These are phyloP conservation scores for Coecobrya sp. DNA, from an alignment of 2,888 invertebrate species.

Conservation along the genomic window DNA sequence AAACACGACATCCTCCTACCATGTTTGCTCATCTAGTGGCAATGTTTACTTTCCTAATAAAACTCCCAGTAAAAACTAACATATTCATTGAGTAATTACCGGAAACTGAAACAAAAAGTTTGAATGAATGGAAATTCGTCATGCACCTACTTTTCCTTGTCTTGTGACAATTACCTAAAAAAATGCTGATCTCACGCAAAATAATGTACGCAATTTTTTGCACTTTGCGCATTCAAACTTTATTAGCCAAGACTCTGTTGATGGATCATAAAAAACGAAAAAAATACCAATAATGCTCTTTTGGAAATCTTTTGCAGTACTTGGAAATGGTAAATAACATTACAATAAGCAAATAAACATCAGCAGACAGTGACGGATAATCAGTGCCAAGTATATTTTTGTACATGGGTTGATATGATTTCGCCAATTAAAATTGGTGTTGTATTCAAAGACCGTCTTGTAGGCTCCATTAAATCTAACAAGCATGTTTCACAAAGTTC, in stretches of 20 bases:
- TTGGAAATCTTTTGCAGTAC: background rate
- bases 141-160: background rate
- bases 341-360: background rate
- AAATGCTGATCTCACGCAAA: slow-evolving; percentile 30
- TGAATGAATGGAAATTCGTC: background rate
- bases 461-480: slow-evolving; percentile 35
- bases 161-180: background rate
- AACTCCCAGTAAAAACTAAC: too few species aligned
- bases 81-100: too few species aligned
- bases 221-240: background rate
- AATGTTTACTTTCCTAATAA: too few species aligned
- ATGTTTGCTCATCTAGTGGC: too few species aligned
- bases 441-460: background rate
- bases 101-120: background rate
- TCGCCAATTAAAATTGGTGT: background rate
- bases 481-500: slow-evolving; percentile 39
- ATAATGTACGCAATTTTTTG: slow-evolving; percentile 5
- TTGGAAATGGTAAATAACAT: too few species aligned
- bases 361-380: background rate
- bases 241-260: background rate
- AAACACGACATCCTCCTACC: too few species aligned
- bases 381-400: background rate
- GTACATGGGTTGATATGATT: background rate
- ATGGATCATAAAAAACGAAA: background rate
- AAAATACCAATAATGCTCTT: slow-evolving; percentile 1